Conservation (phyloP, 2,113 vertebrate species). For the Pogona vitticeps region DNA sequence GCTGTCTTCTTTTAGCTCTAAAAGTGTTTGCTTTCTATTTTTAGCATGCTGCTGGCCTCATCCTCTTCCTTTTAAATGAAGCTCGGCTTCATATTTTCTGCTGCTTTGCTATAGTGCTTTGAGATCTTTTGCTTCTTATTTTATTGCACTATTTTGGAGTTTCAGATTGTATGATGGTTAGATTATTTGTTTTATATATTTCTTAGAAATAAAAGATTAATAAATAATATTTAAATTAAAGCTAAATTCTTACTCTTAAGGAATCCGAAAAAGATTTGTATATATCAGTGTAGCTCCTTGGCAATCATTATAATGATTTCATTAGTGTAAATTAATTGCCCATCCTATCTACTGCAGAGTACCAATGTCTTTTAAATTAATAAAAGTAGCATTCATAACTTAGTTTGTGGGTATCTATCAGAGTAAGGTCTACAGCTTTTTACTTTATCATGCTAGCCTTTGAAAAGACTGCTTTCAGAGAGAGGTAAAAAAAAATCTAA, state of each 20-base stretch:
- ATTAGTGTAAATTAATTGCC: slow-evolving; percentile 74
- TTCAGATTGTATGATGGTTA: neutral
- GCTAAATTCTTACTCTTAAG: slow-evolving; percentile 23
- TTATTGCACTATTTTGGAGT: neutral
- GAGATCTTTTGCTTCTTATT: neutral
- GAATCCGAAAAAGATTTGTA: neutral
- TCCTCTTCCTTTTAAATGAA: no score
- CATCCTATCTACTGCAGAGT: slow-evolving; percentile 71
- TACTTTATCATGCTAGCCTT: slow-evolving; percentile 75
- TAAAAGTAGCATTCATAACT: slow-evolving; percentile 75
- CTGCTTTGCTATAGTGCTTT: neutral
- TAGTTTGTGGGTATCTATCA: slow-evolving; percentile 78
- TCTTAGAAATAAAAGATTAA: neutral
- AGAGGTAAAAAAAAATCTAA: slow-evolving; percentile 83
- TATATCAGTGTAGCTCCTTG: slow-evolving; percentile 1
- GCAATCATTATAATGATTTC: slow-evolving; percentile 65
- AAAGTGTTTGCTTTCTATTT: neutral
- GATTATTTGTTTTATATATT: neutral
- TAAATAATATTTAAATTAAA: slow-evolving; percentile 29
- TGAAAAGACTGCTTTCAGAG: slow-evolving; percentile 74
- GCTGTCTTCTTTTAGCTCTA: neutral
- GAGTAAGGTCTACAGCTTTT: slow-evolving; percentile 71
- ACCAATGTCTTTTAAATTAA: slow-evolving; percentile 76
- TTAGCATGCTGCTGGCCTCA: neutral
- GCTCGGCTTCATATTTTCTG: neutral